Evolutionary conservation across 2,113 vertebrate species (phyloP).

Genomic region (Calypte anna): DNA sequence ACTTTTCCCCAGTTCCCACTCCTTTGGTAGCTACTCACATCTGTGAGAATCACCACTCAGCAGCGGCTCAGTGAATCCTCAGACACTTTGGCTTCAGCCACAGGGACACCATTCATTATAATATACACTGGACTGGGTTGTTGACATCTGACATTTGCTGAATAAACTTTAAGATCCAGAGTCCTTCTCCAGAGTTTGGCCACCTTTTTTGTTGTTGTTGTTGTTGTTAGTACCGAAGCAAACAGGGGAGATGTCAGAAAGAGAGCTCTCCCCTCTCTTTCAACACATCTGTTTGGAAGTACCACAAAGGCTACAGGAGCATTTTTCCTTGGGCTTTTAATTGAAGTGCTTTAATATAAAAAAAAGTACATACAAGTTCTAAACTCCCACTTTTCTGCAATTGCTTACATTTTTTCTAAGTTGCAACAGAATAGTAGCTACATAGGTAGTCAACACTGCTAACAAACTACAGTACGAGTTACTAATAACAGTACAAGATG

Average conservation of each 20-base stretch:
- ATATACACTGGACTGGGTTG: neutral
- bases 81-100: rapidly evolving
- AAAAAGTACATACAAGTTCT: constrained; percentile 64
- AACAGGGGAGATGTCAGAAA: neutral
- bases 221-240: neutral
- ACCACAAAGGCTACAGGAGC: neutral
- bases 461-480: constrained; percentile 77
- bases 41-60: neutral
- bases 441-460: constrained; percentile 73
- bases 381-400: constrained; percentile 68
- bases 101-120: neutral
- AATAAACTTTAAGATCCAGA: neutral
- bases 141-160: neutral
- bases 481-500: constrained; percentile 73
- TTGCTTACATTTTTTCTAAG: constrained; percentile 74
- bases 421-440: constrained; percentile 75
- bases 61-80: neutral
- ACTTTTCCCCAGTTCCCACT: neutral
- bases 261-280: neutral
- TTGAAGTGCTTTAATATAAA: constrained; percentile 46
- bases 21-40: neutral
- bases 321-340: constrained; percentile 49
- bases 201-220: neutral
- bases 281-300: neutral
- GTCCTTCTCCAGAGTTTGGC: neutral